These are phyloP conservation scores for Priocnemis perturbator DNA, from an alignment of 2,888 invertebrate species.

Conservation along the genomic window DNA sequence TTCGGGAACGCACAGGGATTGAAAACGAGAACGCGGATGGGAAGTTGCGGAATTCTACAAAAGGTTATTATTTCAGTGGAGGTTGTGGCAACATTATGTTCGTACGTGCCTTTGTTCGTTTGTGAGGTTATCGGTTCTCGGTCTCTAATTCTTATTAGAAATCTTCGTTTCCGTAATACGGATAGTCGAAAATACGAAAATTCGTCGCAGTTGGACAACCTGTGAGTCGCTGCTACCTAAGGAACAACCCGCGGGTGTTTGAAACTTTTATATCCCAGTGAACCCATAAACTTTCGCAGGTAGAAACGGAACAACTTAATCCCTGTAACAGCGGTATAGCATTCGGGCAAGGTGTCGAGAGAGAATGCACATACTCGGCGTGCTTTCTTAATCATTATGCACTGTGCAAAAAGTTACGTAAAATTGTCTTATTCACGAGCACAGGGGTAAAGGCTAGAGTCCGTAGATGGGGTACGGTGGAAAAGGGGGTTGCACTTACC, in stretches of 20 bases:
- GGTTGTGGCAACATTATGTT: conserved; percentile 22
- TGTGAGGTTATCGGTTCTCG: background rate
- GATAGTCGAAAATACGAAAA: background rate
- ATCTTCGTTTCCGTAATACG: background rate
- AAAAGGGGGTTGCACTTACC: conserved; percentile 79
- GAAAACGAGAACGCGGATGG: conserved; percentile 5
- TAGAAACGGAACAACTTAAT: too few species aligned
- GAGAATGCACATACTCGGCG: too few species aligned
- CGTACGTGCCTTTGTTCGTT: conserved; percentile 5
- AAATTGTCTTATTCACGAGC: too few species aligned
- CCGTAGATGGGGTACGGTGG: too few species aligned
- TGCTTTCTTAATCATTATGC: too few species aligned
- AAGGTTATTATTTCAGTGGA: conserved; percentile 22
- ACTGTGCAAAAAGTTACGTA: too few species aligned
- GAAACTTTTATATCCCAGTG: background rate
- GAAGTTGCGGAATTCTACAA: conserved; percentile 26
- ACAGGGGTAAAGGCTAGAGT: too few species aligned
- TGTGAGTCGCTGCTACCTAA: background rate
- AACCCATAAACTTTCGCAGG: too few species aligned
- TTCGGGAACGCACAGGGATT: too few species aligned
- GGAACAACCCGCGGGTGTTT: background rate
- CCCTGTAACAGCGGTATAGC: too few species aligned
- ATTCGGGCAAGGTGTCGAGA: too few species aligned
- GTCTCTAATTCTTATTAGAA: conserved; percentile 1
- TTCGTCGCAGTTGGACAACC: background rate